A percentile compares a stretch with the other conserved stretches of the same genome.
Evolutionary conservation across 2,797 vertebrate genomes (phyloP).

Genomic region (Pachyuromys duprasi): DNA sequence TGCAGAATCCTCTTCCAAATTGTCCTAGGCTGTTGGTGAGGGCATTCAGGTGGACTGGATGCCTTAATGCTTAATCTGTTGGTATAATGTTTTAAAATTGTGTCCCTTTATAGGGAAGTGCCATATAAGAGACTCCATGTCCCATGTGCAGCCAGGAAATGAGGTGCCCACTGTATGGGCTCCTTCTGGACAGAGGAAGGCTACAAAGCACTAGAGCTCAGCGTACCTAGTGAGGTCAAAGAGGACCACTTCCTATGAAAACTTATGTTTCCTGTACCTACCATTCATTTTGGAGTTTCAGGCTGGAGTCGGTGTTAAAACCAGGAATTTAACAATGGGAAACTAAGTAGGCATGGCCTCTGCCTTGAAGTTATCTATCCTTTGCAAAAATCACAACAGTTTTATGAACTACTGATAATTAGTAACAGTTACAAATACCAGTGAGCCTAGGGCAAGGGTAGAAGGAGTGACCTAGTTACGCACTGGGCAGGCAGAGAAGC

Average conservation of each 20-base stretch:
- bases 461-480: neutral
- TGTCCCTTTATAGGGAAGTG: neutral
- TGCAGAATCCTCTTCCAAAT: neutral
- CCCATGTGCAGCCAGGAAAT: neutral
- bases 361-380: neutral
- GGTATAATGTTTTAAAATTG: neutral
- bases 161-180: neutral
- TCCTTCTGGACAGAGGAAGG: neutral
- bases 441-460: fast-evolving
- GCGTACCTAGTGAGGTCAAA: too few species aligned
- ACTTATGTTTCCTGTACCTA: neutral
- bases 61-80: neutral
- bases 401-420: neutral
- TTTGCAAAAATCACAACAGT: neutral
- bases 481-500: neutral
- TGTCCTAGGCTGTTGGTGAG: neutral
- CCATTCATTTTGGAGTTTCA: neutral
- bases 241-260: neutral
- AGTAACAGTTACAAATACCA: conserved; percentile 15
- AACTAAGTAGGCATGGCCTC: neutral
- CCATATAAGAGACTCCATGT: neutral
- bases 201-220: neutral
- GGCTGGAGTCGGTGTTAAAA: neutral
- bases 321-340: neutral
- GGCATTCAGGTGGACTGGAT: neutral